Base-by-base conservation (phyloP, 2,888 invertebrate species). In the Ectemnius cavifrons region DNA sequence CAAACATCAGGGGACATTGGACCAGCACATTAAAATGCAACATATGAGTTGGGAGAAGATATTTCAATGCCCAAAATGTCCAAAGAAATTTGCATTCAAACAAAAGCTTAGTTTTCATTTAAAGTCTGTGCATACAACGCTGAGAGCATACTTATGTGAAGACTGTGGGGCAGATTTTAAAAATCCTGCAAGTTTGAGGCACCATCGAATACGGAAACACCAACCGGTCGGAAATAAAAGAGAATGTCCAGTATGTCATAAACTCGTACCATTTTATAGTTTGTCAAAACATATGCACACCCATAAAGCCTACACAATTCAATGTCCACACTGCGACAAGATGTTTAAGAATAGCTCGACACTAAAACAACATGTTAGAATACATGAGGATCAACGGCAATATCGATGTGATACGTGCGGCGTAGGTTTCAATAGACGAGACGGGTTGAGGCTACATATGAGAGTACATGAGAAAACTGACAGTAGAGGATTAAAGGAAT, bases 201-300 rank as follows among this genome's bases (percentile, higher is more conserved):
- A 91, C 73, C 91, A 91, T 65, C 82, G 88, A 65, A 89, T 91
- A 23, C 83, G 91, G n/a, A 91, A 91, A 61, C 91, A 91, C 73
- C 89, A 89, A 69, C 87, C 89, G 0, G 81, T 86, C 0, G 88
- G 90, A 1, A 90, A 89, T 68, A 90, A 89, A 68, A 83, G 89
- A 1, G 90, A 90, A 65, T 91, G 91, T 71, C 79, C 80, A 1
- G 89, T 90, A 28, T 91, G 91, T 60, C 86, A 85, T 18, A 91
- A 91, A 70, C 67, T 90, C 75, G 88, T 91, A 13, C 91, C 90
- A 3, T 89, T 90, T 68, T 91, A 91, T 66, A 89, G 90, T 66
- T 83, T 91, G n/a, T 91, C 91, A 0, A 91, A 91, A 65, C 91
- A 91, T 59, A 91, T 91, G 91, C 90, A 90, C 67, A 91, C 91